A percentile compares a stretch with the other conserved stretches of the same genome.
phyloP scores from a whole-genome alignment of 2,113 vertebrate species.

The Crotalus helleri region DNA sequence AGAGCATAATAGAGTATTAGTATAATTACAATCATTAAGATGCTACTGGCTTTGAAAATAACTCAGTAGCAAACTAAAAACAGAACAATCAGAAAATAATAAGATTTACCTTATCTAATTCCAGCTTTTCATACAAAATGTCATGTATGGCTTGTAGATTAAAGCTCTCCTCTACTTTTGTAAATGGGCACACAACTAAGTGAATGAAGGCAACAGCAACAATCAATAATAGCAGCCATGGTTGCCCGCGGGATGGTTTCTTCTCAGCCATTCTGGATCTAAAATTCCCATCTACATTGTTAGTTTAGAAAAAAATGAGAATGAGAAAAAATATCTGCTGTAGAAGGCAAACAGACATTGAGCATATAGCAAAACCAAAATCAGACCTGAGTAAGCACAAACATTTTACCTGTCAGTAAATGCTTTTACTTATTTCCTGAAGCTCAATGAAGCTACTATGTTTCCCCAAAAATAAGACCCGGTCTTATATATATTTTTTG shows the following conservation, averaged over 20 bases:
- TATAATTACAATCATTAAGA: neutral
- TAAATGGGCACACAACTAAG: slow-evolving; percentile 83
- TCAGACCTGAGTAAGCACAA: neutral
- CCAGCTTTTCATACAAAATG: slow-evolving; percentile 83
- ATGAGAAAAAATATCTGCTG: neutral
- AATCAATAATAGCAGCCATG: slow-evolving; percentile 70
- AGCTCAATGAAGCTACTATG: neutral
- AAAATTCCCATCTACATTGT: slow-evolving; percentile 29
- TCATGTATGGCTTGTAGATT: slow-evolving; percentile 91
- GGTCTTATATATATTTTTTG: too few relatives aligned
- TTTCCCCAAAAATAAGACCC: too few relatives aligned
- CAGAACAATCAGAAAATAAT: neutral
- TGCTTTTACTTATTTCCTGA: neutral
- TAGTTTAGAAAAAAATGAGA: neutral
- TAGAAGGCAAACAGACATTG: neutral
- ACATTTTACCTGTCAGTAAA: neutral
- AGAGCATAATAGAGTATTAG: neutral
- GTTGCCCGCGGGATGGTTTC: slow-evolving; percentile 45
- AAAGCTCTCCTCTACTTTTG: slow-evolving; percentile 98
- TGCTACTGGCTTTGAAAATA: neutral
- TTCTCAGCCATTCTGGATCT: slow-evolving; percentile 75
- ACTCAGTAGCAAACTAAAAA: neutral
- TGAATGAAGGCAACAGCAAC: slow-evolving; percentile 72
- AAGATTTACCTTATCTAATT: slow-evolving; percentile 78
- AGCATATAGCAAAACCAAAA: neutral